A percentile compares a stretch with the other conserved stretches of the same genome.
Conservation (phyloP, 1,140 invertebrate species). For the Whitmania pigra region DNA sequence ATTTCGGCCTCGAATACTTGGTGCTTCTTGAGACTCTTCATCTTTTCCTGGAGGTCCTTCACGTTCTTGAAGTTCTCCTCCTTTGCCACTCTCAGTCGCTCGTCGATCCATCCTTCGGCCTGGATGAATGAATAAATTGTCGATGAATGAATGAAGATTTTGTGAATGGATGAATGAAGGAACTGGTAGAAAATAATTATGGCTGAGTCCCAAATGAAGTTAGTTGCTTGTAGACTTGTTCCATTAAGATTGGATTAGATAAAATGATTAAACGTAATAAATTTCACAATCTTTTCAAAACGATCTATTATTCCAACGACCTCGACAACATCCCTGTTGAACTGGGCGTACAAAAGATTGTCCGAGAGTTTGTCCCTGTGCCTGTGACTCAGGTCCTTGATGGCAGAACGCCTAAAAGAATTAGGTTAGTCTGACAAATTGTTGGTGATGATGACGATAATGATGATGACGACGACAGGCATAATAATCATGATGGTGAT, state of each 20-base stretch:
- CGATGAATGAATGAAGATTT: no score
- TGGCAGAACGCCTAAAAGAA: slow-evolving; percentile 51
- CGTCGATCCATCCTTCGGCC: slow-evolving; percentile 77
- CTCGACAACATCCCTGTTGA: slow-evolving; percentile 74
- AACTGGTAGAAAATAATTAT: no score
- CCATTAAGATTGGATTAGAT: no score
- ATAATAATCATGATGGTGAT: not conserved
- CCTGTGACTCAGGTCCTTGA: slow-evolving; percentile 49
- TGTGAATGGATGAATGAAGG: no score
- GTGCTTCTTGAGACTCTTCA: slow-evolving; percentile 93
- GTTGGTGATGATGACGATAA: not conserved
- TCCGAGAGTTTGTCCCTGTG: slow-evolving; percentile 56
- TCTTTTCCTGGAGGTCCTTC: slow-evolving; percentile 85
- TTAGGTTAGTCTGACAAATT: not conserved
- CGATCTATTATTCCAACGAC: slow-evolving; percentile 30
- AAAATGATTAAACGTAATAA: no score
- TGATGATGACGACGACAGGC: not conserved
- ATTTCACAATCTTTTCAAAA: no score
- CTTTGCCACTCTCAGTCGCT: slow-evolving; percentile 80
- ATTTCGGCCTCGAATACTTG: slow-evolving; percentile 93
- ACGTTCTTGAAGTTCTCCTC: slow-evolving; percentile 76
- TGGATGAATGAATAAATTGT: slow-evolving; percentile 25
- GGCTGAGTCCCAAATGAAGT: no score
- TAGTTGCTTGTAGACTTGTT: no score
- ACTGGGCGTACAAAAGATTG: slow-evolving; percentile 70